Conservation (phyloP, 2,113 vertebrate genomes). For the Lichenostomus cassidix region DNA sequence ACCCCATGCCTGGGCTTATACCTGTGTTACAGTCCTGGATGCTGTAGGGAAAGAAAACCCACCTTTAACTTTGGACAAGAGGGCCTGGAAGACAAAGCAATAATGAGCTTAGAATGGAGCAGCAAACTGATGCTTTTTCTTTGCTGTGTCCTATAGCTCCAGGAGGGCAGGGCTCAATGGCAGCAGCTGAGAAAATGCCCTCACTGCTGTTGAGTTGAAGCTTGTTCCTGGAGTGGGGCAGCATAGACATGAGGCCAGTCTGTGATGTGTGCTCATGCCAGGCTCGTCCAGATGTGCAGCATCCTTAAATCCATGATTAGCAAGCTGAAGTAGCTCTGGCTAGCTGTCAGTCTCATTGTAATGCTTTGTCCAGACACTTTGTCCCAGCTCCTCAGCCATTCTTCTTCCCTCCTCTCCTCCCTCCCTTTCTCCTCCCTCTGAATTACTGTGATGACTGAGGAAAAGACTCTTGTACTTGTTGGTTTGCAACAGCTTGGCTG, state of each 20-base stretch:
- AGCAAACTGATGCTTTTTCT: not conserved
- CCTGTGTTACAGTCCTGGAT: not conserved
- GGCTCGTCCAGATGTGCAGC: not conserved
- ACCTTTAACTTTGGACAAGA: not conserved
- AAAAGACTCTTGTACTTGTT: not conserved
- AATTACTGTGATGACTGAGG: not conserved
- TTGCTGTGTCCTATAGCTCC: accelerated
- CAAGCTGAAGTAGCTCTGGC: not conserved
- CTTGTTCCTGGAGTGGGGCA: not conserved
- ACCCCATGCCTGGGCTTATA: accelerated
- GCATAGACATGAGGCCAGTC: not conserved
- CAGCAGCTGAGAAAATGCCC: not conserved
- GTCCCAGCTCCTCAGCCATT: not conserved
- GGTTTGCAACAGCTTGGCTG: not conserved
- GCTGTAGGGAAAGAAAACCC: not conserved
- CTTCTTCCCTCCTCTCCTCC: not conserved
- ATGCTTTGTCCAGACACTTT: accelerated
- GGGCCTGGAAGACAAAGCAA: not conserved
- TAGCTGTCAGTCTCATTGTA: not conserved
- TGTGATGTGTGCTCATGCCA: not conserved
- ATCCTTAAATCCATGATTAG: not conserved
- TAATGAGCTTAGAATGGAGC: accelerated
- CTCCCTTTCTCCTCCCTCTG: not conserved
- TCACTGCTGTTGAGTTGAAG: not conserved
- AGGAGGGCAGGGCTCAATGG: not conserved